phyloP scores from a whole-genome alignment of 2,113 vertebrate species.

The Eulacestoma nigropectus region DNA sequence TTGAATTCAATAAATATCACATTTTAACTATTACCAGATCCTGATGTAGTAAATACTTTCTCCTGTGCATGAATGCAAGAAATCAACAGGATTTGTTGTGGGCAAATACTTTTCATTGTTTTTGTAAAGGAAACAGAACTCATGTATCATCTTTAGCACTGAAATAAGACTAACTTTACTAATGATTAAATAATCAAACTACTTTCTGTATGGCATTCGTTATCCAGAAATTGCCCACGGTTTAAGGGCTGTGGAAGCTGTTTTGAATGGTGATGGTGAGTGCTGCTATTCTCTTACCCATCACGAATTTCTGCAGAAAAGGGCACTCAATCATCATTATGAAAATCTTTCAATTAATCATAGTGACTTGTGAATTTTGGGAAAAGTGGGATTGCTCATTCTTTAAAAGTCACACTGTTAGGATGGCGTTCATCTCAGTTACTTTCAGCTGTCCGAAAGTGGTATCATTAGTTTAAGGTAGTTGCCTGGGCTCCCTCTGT shows the following conservation, averaged over 20 bases:
- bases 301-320: not conserved
- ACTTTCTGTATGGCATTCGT: rapidly evolving
- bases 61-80: not conserved
- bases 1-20: not conserved
- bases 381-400: not conserved
- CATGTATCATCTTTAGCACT: not conserved
- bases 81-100: not conserved
- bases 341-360: not conserved
- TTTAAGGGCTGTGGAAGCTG: not conserved
- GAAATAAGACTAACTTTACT: not conserved
- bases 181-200: not conserved
- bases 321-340: not conserved
- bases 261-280: not conserved
- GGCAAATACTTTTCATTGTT: not conserved
- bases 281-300: not conserved
- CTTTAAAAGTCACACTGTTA: not conserved
- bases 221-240: not conserved
- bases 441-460: not conserved
- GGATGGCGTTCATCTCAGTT: not conserved
- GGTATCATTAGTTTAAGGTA: not conserved
- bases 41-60: not conserved
- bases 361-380: not conserved
- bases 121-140: not conserved
- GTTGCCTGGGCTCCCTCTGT: not conserved
- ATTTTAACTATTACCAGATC: not conserved